These are phyloP conservation scores for Neolamprologus modestus DNA, from an alignment of 2,113 vertebrate species.

Conservation along the genomic window DNA sequence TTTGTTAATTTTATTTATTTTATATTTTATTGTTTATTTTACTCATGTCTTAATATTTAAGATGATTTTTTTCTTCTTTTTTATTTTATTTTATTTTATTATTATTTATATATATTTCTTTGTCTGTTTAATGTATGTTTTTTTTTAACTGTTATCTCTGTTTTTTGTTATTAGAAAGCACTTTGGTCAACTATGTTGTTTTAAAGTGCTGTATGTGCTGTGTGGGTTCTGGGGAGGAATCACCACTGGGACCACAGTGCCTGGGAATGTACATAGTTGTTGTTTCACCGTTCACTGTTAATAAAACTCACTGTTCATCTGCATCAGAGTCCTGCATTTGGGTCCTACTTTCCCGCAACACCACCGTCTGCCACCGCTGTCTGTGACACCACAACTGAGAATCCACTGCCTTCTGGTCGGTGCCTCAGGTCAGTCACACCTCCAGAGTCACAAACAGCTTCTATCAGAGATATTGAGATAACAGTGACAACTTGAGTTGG, in stretches of 20 bases:
- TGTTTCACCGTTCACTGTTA: background rate
- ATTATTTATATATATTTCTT: background rate
- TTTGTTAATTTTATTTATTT: background rate
- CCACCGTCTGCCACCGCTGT: background rate
- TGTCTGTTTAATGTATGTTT: background rate
- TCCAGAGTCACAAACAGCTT: background rate
- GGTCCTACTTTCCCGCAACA: background rate
- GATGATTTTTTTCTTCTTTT: background rate
- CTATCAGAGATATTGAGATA: background rate
- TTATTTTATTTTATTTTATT: background rate
- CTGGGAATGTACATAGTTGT: background rate
- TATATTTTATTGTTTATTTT: background rate
- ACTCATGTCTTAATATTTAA: background rate
- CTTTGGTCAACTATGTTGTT: background rate
- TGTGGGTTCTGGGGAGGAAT: background rate
- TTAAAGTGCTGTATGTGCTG: background rate
- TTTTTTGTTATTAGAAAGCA: background rate
- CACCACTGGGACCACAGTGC: background rate
- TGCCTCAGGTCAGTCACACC: background rate
- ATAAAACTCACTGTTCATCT: background rate
- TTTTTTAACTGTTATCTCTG: background rate
- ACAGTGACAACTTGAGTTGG: background rate
- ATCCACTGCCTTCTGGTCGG: background rate
- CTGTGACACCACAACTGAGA: background rate
- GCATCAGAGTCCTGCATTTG: background rate